Evolutionary conservation across 2,113 vertebrate genomes (phyloP).

Genomic region (human): DNA sequence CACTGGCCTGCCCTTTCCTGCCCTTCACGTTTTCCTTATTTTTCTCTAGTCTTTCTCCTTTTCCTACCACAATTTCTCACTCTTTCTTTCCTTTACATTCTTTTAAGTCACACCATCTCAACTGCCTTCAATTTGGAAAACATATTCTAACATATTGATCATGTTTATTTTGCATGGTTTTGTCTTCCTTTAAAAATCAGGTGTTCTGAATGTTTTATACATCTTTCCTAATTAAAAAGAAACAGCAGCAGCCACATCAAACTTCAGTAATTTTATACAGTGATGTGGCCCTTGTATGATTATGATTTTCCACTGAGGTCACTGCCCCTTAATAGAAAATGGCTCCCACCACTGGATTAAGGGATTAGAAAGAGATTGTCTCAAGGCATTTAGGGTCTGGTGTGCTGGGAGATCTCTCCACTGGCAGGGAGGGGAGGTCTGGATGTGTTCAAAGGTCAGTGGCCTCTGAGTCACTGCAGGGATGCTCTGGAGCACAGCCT

Average conservation of each 20-base stretch:
- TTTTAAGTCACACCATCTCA: neutral
- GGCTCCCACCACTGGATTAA: conserved; percentile 58
- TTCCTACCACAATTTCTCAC: neutral
- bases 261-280: conserved; percentile 27
- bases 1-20: neutral
- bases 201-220: neutral
- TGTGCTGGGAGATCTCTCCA: neutral
- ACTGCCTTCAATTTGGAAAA: neutral
- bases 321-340: conserved; percentile 67
- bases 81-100: neutral
- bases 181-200: neutral
- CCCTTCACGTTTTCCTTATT: neutral
- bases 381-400: conserved; percentile 38
- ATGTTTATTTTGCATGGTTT: neutral
- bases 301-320: conserved; percentile 60
- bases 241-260: neutral
- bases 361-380: conserved; percentile 58
- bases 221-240: neutral
- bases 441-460: neutral
- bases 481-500: neutral
- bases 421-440: neutral
- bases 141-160: neutral
- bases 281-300: neutral
- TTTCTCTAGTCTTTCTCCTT: neutral
- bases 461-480: conserved; percentile 32